Percentiles rank a stretch among this genome's conserved stretches.
Evolutionary conservation across 2,113 vertebrate species (phyloP).

Genomic region (Rynchops niger): DNA sequence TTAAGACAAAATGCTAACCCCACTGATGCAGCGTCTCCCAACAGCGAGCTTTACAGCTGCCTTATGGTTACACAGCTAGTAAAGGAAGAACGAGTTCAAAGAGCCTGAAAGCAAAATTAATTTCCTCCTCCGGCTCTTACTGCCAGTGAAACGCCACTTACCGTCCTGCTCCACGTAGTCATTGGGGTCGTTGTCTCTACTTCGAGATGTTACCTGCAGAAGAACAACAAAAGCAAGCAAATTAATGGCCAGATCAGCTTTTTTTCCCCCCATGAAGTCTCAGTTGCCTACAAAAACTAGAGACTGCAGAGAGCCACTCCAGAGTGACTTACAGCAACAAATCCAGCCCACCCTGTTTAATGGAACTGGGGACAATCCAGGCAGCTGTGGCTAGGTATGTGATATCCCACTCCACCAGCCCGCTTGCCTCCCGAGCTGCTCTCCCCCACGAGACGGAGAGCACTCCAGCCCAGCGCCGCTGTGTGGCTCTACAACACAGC

Average conservation of each 20-base stretch:
- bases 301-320: background rate
- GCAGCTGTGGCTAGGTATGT: background rate
- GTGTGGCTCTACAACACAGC: accelerated
- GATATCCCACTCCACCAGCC: background rate
- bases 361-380: background rate
- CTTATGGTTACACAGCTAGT: accelerated
- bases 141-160: slow-evolving; percentile 30
- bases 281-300: background rate
- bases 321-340: background rate
- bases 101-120: background rate
- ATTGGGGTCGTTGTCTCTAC: slow-evolving; percentile 94
- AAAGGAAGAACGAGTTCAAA: background rate
- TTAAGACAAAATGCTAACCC: background rate
- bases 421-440: background rate
- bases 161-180: slow-evolving; percentile 97
- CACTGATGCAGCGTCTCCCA: background rate
- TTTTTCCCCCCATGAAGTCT: background rate
- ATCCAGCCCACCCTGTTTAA: background rate
- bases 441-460: too few species aligned
- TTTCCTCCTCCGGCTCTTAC: background rate
- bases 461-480: background rate
- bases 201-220: slow-evolving; percentile 92
- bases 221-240: background rate
- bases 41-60: background rate
- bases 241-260: background rate